phyloP scores from a whole-genome alignment of 2,888 invertebrate genomes.

The Campoletis raptor region DNA sequence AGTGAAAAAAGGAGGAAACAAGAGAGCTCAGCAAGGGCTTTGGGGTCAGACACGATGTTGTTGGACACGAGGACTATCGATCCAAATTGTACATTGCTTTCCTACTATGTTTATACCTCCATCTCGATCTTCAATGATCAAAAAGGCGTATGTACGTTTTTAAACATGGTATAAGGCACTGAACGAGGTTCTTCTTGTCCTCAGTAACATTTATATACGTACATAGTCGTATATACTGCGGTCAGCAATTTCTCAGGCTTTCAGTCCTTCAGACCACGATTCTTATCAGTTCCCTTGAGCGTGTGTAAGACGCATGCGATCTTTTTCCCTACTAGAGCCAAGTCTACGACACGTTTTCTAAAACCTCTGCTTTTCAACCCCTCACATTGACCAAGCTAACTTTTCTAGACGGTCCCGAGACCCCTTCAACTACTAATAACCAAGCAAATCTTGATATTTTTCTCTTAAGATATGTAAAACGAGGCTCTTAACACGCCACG shows the following conservation, averaged over 20 bases:
- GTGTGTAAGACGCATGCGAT: conserved; percentile 77
- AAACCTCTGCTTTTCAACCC: conserved; percentile 18
- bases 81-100: conserved; percentile 53
- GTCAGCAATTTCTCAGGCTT: conserved; percentile 75
- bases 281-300: conserved; percentile 75
- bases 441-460: not conserved
- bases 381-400: not conserved
- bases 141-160: conserved; percentile 36
- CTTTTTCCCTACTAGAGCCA: conserved; percentile 58
- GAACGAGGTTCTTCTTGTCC: conserved; percentile 4
- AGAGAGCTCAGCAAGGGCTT: conserved; percentile 51
- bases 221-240: conserved; percentile 39
- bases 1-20: conserved; percentile 41
- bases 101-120: not conserved
- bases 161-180: not conserved
- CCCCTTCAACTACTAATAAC: not conserved
- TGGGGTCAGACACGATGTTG: conserved; percentile 52
- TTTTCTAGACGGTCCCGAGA: not conserved
- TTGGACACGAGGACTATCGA: conserved; percentile 70
- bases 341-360: conserved; percentile 40
- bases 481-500: conserved; percentile 42
- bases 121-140: conserved; percentile 21
- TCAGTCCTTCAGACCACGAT: conserved; percentile 74
- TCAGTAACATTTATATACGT: not conserved
- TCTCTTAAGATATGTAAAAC: conserved; percentile 68